Evolutionary conservation across 37 sponge, comb jelly and placozoan genomes (phyloP).

Genomic region (Mnemiopsis leidyi): DNA sequence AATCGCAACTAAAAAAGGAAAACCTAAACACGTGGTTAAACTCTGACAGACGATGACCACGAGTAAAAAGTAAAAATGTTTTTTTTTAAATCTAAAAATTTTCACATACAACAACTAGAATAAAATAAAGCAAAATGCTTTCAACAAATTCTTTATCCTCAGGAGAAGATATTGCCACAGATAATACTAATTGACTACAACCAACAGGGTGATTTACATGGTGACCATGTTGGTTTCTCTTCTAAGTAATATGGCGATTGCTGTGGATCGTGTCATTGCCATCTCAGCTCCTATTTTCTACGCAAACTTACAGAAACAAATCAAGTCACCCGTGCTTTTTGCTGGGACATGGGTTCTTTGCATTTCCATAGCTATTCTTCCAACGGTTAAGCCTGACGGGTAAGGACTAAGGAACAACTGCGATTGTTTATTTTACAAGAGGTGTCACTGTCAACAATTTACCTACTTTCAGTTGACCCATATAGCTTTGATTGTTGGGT

Average conservation of each 20-base stretch:
- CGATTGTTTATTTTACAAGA: background rate
- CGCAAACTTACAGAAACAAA: background rate
- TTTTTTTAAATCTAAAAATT: too few relatives aligned
- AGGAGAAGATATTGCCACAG: too few relatives aligned
- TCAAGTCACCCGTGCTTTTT: background rate
- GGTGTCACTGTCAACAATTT: background rate
- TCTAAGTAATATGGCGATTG: background rate
- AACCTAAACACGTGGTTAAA: too few relatives aligned
- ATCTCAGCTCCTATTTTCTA: slow-evolving; percentile 9
- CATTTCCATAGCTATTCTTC: background rate
- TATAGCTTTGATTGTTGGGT: too few relatives aligned
- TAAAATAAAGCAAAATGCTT: too few relatives aligned
- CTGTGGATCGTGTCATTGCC: background rate
- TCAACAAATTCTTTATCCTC: too few relatives aligned
- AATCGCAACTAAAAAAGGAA: too few relatives aligned
- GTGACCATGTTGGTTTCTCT: slow-evolving; percentile 8
- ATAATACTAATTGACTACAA: too few relatives aligned
- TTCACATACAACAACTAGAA: too few relatives aligned
- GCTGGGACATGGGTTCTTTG: background rate
- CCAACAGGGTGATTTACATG: background rate
- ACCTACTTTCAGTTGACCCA: too few relatives aligned
- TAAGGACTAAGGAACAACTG: background rate
- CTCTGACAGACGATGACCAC: too few relatives aligned
- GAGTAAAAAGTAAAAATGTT: too few relatives aligned
- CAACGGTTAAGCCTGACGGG: background rate